A percentile compares a stretch with the other conserved stretches of the same genome.
Evolutionary conservation across 2,113 vertebrate species (phyloP).

Genomic region (pig (Sus scrofa)): DNA sequence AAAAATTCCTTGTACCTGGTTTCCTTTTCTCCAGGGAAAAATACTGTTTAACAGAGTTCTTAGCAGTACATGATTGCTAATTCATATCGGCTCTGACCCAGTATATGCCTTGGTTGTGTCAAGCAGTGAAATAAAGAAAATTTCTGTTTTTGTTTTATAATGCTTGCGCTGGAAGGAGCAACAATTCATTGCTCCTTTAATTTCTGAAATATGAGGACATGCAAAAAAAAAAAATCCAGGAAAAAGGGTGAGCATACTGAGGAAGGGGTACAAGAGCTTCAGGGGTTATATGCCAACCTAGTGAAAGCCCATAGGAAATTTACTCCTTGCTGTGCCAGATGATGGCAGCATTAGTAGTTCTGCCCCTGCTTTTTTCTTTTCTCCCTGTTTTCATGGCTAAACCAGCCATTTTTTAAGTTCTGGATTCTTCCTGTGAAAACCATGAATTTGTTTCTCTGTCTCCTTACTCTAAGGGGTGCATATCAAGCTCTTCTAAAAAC

Average conservation of each 20-base stretch:
- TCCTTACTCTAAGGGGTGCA: neutral
- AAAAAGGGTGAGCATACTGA: neutral
- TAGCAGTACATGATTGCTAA: neutral
- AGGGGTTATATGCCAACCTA: neutral
- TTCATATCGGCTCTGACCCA: neutral
- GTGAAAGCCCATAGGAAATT: neutral
- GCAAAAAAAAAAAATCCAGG: neutral
- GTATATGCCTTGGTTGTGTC: neutral
- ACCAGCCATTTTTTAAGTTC: neutral
- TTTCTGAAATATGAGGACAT: neutral
- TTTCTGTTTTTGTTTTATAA: neutral
- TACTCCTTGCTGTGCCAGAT: neutral
- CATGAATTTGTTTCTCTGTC: neutral
- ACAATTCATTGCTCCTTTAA: neutral
- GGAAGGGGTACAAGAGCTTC: rapidly evolving
- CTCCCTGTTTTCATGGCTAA: neutral
- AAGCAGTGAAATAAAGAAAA: neutral
- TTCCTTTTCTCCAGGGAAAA: neutral
- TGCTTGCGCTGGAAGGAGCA: neutral
- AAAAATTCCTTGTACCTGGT: neutral
- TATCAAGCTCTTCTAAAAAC: neutral
- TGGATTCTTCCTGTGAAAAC: neutral
- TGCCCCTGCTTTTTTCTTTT: neutral
- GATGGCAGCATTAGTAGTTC: too few relatives aligned
- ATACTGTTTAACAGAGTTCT: neutral